Base-by-base conservation (phyloP, 2,888 invertebrate genomes). In the Ophion ellenae region DNA sequence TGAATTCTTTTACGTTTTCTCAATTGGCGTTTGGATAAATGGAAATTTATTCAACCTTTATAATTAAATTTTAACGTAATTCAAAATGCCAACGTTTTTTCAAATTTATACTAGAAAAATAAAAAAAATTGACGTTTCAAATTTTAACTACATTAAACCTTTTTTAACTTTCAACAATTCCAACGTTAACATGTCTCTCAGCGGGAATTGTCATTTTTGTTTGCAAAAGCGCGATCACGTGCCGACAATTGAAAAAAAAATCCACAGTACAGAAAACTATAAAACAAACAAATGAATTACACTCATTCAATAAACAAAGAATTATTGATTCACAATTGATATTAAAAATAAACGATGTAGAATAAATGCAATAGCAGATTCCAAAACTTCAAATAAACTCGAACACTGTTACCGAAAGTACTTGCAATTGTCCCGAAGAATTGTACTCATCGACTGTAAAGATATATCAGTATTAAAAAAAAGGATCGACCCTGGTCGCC, bases 391-490 rank as follows among this genome's bases (percentile, higher is more conserved):
- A 17, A 32, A 28, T 14, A 36, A 36, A 28, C 17, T 36, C 32
- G 36, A 36, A 17, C 40, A 3, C 20, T 45, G n/a, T 7, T 45
- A 14, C 20, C 40, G 20, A n/a, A 45, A 20, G 10, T 11, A 7
- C 36, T 45, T 5, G 9, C 40, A 40, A 20, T n/a, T 36, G 9
- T 3, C 36, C 32, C 47, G 28, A 78, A 36, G 45, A 69, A 78
- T 57, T 47, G 36, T 63, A 6, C 59, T 81, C 63, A 63, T 40
- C 28, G 81, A 71, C 82, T 81, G 69, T 90, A 89, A 87, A 86
- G 87, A 89, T 89, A 90, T 84, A 88, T 91, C 91, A 91, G 91
- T 91, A 91, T 91, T 91, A 91, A 82, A 88, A 14, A 10, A 63
- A 28, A 63, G 61, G 14, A 76, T 63, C 66, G 36, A 61, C 32